Evolutionary conservation across 2,797 vertebrate genomes (phyloP).

Genomic region (Tangara arthus): DNA sequence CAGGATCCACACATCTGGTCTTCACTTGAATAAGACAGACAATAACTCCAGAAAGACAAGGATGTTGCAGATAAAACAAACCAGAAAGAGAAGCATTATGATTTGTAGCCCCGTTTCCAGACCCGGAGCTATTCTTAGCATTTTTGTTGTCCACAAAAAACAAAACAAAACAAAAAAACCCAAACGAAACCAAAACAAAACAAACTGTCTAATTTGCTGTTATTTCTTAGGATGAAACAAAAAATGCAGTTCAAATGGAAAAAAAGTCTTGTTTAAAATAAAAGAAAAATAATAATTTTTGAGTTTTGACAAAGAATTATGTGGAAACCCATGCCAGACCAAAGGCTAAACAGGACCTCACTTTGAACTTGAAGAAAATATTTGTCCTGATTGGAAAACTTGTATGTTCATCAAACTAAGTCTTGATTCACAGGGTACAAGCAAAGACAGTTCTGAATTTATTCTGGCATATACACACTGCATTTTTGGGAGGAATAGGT

Average conservation of each 20-base stretch:
- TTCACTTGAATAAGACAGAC: neutral
- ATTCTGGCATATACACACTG: neutral
- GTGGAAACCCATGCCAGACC: fast-evolving
- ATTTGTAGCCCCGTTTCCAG: neutral
- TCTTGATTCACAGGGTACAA: neutral
- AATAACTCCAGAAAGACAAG: neutral
- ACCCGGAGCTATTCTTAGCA: neutral
- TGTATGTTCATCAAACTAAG: neutral
- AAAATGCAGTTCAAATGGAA: neutral
- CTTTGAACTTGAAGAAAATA: neutral
- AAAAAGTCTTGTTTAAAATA: neutral
- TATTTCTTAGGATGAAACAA: neutral
- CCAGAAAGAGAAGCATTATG: neutral
- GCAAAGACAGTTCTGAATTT: neutral
- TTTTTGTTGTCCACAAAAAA: neutral
- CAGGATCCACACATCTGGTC: neutral
- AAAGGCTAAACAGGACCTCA: neutral
- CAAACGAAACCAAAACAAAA: too few relatives aligned
- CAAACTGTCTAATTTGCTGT: neutral
- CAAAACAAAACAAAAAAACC: neutral
- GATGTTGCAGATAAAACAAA: neutral
- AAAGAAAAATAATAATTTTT: neutral
- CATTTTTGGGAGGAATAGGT: constrained; percentile 13
- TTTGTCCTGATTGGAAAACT: neutral
- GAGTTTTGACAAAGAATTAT: neutral